These are phyloP conservation scores for Drosophila vallismaia DNA, from an alignment of 2,888 invertebrate genomes.

Conservation along the genomic window DNA sequence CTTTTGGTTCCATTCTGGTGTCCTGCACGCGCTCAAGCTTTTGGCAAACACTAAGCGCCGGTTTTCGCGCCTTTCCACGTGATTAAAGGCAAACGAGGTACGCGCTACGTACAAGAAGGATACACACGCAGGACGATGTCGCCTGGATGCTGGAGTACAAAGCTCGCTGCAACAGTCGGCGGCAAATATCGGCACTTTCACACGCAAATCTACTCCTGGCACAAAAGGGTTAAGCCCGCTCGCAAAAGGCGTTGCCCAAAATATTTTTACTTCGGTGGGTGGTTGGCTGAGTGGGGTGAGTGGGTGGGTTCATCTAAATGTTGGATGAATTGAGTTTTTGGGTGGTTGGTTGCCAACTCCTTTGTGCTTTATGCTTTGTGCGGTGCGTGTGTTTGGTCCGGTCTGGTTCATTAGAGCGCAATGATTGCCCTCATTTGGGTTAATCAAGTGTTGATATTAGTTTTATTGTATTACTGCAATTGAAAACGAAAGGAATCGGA, in stretches of 20 bases:
- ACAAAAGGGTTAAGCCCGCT: constrained; percentile 60
- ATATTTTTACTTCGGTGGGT: constrained; percentile 60
- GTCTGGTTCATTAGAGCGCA: constrained; percentile 79
- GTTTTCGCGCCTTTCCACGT: constrained; percentile 84
- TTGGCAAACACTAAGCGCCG: constrained; percentile 76
- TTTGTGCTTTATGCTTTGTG: background rate
- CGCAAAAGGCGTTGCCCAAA: constrained; percentile 71
- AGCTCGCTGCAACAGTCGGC: constrained; percentile 46
- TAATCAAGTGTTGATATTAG: constrained; percentile 74
- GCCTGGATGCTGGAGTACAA: constrained; percentile 52
- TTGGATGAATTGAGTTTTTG: constrained; percentile 1
- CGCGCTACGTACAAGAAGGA: constrained; percentile 27
- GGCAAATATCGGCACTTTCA: constrained; percentile 77
- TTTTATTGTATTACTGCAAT: constrained; percentile 59
- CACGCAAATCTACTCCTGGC: constrained; percentile 68
- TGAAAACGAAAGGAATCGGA: constrained; percentile 33
- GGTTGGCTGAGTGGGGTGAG: constrained; percentile 15
- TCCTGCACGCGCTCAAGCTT: constrained; percentile 74
- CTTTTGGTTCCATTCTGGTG: constrained; percentile 41
- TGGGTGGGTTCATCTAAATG: background rate
- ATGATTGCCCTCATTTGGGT: constrained; percentile 76
- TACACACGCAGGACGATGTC: constrained; percentile 16
- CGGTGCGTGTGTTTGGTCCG: constrained; percentile 63
- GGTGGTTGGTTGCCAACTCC: constrained; percentile 13
- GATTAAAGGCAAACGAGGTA: constrained; percentile 76